Conservation (phyloP, 2,888 invertebrate genomes). For the Ecdyonurus torrentis region DNA sequence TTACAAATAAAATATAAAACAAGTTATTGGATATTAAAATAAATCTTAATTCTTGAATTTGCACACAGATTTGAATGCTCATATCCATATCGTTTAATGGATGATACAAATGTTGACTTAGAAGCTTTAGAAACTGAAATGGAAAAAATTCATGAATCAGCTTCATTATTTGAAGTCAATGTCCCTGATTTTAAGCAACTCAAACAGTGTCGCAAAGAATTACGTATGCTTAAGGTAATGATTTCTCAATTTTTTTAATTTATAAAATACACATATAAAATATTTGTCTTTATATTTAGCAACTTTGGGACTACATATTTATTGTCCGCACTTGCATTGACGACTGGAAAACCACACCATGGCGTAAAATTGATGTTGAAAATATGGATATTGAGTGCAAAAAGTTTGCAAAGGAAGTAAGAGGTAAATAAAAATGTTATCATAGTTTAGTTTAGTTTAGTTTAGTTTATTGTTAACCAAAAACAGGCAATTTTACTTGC, state of each 20-base stretch:
- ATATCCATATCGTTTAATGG: constrained; percentile 56
- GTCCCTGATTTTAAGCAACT: constrained; percentile 88
- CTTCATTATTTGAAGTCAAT: constrained; percentile 84
- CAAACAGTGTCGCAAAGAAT: constrained; percentile 80
- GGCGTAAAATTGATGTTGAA: constrained; percentile 94
- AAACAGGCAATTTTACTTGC: too few relatives aligned
- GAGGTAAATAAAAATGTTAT: constrained; percentile 35
- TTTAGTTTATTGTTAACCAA: too few relatives aligned
- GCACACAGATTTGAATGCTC: constrained; percentile 47
- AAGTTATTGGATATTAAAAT: too few relatives aligned
- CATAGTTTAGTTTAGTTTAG: too few relatives aligned
- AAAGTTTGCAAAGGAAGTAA: constrained; percentile 88
- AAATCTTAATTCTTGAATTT: too few relatives aligned
- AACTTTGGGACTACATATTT: constrained; percentile 88
- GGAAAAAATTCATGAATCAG: constrained; percentile 71
- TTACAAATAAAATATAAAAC: too few relatives aligned
- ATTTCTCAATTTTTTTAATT: neutral
- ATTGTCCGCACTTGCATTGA: constrained; percentile 83
- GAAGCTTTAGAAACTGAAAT: constrained; percentile 69
- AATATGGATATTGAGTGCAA: constrained; percentile 98
- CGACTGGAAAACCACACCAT: constrained; percentile 94
- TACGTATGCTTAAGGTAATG: constrained; percentile 64
- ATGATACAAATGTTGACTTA: constrained; percentile 63
- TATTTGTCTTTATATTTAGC: constrained; percentile 30
- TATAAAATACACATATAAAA: neutral